phyloP scores from a whole-genome alignment of 2,888 invertebrate species.

The Hymenopus coronatus region DNA sequence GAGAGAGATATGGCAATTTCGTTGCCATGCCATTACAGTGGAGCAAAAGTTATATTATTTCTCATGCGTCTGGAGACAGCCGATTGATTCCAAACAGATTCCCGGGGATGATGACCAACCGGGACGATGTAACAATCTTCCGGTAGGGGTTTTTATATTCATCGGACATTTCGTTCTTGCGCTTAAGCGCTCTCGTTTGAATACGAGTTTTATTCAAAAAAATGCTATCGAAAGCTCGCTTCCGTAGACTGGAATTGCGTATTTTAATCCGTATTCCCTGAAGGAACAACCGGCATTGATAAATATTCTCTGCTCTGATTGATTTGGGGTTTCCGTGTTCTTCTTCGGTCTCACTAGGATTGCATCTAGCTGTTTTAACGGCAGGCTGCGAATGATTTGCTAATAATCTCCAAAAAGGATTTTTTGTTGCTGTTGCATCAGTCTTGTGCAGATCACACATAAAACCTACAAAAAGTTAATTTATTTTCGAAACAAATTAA shows the following conservation, averaged over 20 bases:
- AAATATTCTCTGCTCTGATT: not conserved
- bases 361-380: not conserved
- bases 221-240: not conserved
- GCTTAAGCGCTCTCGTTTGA: not conserved
- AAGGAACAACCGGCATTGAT: not conserved
- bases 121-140: not conserved
- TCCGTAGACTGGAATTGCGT: not conserved
- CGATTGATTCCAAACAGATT: not conserved
- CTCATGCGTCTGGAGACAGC: not conserved
- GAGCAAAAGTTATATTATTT: not conserved
- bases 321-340: not conserved
- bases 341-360: not conserved
- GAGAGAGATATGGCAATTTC: not conserved
- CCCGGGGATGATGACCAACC: not conserved
- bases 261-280: not conserved
- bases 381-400: not conserved
- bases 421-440: not conserved
- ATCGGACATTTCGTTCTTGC: not conserved
- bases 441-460: not conserved
- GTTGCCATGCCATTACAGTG: not conserved
- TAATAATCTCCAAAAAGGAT: not conserved
- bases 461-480: too few species aligned
- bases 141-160: not conserved
- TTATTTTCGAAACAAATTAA: too few species aligned
- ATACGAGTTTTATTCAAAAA: not conserved